Base-by-base conservation (phyloP, 2,113 vertebrate genomes). In the Engraulis encrasicolus region DNA sequence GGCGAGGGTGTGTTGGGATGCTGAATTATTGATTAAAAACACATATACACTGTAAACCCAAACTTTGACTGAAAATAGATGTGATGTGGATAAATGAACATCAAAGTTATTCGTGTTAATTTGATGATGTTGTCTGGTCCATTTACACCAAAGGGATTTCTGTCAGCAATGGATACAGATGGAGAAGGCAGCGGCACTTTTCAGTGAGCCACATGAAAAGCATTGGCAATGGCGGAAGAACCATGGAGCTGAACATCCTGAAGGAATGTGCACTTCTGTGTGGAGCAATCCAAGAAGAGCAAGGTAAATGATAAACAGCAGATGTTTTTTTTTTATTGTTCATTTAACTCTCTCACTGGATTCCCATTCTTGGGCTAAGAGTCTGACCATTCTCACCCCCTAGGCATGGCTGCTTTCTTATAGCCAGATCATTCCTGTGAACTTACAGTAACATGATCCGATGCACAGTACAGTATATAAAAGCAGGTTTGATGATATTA, bases 141-240 rank as follows among this genome's bases (percentile, higher is more conserved):
- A 12, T 84, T n/a, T n/a, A n/a, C n/a, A 37, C 83, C 0, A 0
- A 88, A 94, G 93, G 93, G 0, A 11, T 95, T 58, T 0, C 91
- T 31, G 77, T 1, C n/a, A 92, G 91, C 78, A 91, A 0, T 0
- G 93, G 93, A 11, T 89, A 86, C 45, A 9, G 81, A 38, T 94
- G 93, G 93, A 94, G 91, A 84, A 89, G 90, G 27, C 93, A 95
- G 82, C 91, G 93, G 52, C 92, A 93, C 48, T 93, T 94, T 86
- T 74, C 89, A 38, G 81, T 93, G 78, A 82, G 1, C 80, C 92
- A 91, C 0, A 87, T 96, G 1, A 92, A 88, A n/a, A 93, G 94
- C 85, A 94, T 96, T 0, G 93, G 93, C 48, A 0, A 91, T 86
- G 92, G 93, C 1, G 94, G 90, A 85, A 92, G 79, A 18, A 36